phyloP scores from a whole-genome alignment of 2,888 invertebrate genomes.

The Drosophila imparisetae region DNA sequence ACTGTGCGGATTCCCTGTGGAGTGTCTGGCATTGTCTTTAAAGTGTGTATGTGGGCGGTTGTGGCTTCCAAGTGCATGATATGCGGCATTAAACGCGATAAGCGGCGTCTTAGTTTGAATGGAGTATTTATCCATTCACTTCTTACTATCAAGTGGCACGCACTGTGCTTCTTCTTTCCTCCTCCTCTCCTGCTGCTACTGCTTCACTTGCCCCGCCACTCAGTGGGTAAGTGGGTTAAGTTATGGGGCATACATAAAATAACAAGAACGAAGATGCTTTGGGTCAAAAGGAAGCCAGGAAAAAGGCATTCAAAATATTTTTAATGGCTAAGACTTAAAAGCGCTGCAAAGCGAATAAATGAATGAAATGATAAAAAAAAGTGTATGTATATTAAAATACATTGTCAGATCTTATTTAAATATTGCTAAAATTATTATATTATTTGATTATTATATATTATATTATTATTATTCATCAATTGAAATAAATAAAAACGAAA shows the following conservation, averaged over 20 bases:
- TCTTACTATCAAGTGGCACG: constrained; percentile 38
- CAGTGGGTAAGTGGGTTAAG: constrained; percentile 52
- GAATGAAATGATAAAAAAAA: neutral
- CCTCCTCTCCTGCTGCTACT: neutral
- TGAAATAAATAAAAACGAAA: neutral
- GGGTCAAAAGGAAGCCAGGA: neutral
- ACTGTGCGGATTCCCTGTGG: constrained; percentile 32
- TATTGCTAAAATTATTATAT: neutral
- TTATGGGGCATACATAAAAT: constrained; percentile 12
- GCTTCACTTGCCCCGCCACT: neutral
- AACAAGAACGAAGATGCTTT: constrained; percentile 1
- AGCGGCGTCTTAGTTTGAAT: constrained; percentile 54
- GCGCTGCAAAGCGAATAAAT: neutral
- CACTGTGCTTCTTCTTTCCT: constrained; percentile 26
- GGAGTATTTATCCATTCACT: constrained; percentile 23
- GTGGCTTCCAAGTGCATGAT: constrained; percentile 55
- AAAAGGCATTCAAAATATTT: neutral
- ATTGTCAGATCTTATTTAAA: neutral
- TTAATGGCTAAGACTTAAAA: neutral
- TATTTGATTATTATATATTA: no score
- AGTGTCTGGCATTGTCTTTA: constrained; percentile 41
- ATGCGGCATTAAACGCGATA: constrained; percentile 66
- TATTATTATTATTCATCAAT: neutral
- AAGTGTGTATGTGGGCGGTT: constrained; percentile 1
- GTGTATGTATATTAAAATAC: neutral